Conservation (phyloP, 2,113 vertebrate species). For the Melanotaenia duboulayi region DNA sequence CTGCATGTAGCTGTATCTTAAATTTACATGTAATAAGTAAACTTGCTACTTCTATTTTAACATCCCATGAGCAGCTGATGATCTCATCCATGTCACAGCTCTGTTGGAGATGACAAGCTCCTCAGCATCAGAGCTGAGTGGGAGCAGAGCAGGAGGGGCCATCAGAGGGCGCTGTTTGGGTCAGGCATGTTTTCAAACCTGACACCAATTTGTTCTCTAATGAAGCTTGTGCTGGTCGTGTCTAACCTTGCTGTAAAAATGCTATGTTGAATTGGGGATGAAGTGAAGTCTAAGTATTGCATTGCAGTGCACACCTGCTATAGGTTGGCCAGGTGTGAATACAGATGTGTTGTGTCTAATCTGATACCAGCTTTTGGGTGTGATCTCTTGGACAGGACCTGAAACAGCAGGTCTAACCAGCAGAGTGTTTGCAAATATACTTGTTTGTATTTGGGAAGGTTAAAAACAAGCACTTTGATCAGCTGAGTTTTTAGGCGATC, state of each 20-base stretch:
- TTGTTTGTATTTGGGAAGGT: not conserved
- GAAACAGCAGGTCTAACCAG: not conserved
- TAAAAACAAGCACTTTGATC: not conserved
- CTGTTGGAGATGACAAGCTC: not conserved
- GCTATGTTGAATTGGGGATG: not conserved
- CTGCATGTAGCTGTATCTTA: not conserved
- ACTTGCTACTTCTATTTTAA: not conserved
- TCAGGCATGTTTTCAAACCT: constrained; percentile 38
- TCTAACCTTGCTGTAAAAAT: not conserved
- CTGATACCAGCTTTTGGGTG: not conserved
- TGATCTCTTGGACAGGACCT: not conserved
- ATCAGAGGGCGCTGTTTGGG: constrained; percentile 23
- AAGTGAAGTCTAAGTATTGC: not conserved
- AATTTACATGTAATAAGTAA: constrained; percentile 2
- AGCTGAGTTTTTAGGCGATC: not conserved
- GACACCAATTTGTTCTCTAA: not conserved
- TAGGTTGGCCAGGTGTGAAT: constrained; percentile 53
- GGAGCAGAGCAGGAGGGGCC: constrained; percentile 32
- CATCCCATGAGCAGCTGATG: not conserved
- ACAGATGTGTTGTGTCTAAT: constrained; percentile 25
- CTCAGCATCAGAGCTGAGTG: not conserved
- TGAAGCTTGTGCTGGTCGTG: not conserved
- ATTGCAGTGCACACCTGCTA: constrained; percentile 23
- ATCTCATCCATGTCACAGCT: constrained; percentile 38
- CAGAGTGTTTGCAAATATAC: not conserved